Percentiles rank a stretch among this genome's conserved stretches.
Conservation (phyloP, 2,888 invertebrate genomes). For the Noctuana brunneofusca region DNA sequence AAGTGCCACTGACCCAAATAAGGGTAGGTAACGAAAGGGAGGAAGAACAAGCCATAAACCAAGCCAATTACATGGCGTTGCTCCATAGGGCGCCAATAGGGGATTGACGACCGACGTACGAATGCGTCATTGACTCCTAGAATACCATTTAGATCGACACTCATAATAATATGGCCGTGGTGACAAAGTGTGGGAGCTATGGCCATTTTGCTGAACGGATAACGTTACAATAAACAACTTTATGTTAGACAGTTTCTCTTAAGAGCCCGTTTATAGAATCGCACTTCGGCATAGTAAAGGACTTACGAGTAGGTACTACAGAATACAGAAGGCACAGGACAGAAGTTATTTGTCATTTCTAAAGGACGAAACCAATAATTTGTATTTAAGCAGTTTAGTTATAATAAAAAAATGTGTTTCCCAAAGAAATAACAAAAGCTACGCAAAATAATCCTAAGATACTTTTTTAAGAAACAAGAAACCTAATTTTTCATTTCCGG, state of each 20-base stretch:
- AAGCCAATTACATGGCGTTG: constrained; percentile 17
- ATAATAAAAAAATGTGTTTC: too few relatives aligned
- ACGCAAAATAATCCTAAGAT: too few relatives aligned
- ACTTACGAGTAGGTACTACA: too few relatives aligned
- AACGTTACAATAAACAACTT: not conserved
- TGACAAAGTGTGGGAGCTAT: not conserved
- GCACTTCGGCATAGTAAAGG: too few relatives aligned
- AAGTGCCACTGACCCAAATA: not conserved
- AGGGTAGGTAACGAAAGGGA: not conserved
- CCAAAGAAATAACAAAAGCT: too few relatives aligned
- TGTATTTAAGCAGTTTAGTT: too few relatives aligned
- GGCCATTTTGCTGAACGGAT: not conserved
- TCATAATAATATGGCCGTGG: not conserved
- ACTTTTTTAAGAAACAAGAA: too few relatives aligned
- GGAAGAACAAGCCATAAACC: not conserved
- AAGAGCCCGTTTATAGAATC: too few relatives aligned
- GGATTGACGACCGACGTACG: constrained; percentile 11
- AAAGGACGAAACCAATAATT: too few relatives aligned
- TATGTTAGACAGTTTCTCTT: not conserved
- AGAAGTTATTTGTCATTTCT: too few relatives aligned
- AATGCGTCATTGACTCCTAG: not conserved
- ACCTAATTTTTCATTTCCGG: too few relatives aligned
- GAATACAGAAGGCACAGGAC: too few relatives aligned
- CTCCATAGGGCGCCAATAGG: constrained; percentile 15
- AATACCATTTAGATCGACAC: not conserved